phyloP scores from a whole-genome alignment of 2,888 invertebrate genomes.

The Xanthia icteritia region DNA sequence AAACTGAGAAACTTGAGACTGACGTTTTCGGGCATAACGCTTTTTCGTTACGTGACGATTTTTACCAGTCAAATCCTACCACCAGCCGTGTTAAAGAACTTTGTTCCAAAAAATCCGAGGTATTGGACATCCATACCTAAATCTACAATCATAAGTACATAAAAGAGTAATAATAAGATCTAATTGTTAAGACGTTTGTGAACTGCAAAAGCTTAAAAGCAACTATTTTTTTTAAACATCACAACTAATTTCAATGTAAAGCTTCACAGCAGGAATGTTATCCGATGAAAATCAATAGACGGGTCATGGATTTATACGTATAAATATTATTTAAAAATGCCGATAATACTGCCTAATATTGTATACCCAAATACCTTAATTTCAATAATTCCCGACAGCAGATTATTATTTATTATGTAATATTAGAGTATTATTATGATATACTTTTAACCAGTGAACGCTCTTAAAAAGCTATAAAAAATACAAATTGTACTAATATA shows the following conservation, averaged over 20 bases:
- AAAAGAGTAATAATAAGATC: background rate
- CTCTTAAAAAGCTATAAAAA: constrained; percentile 49
- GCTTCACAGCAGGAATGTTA: constrained; percentile 44
- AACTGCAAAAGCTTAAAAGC: constrained; percentile 27
- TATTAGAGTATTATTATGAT: constrained; percentile 45
- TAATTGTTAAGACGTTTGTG: background rate
- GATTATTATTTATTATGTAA: constrained; percentile 39
- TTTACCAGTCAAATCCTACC: too few relatives aligned
- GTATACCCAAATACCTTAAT: constrained; percentile 27
- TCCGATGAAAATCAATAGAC: constrained; percentile 3
- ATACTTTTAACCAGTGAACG: constrained; percentile 41
- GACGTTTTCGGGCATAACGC: too few relatives aligned
- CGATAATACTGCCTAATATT: constrained; percentile 47
- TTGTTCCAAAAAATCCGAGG: background rate
- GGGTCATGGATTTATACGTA: constrained; percentile 26
- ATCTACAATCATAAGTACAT: background rate
- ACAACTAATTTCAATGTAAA: constrained; percentile 38
- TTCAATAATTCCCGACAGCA: constrained; percentile 3
- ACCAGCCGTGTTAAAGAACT: too few relatives aligned
- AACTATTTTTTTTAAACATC: constrained; percentile 6
- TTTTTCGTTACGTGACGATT: too few relatives aligned
- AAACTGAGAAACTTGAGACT: too few relatives aligned
- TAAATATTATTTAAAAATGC: constrained; percentile 21
- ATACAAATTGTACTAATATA: constrained; percentile 69
- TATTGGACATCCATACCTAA: background rate